Evolutionary conservation across 2,113 vertebrate species (phyloP).

Genomic region (Piprites chloris): DNA sequence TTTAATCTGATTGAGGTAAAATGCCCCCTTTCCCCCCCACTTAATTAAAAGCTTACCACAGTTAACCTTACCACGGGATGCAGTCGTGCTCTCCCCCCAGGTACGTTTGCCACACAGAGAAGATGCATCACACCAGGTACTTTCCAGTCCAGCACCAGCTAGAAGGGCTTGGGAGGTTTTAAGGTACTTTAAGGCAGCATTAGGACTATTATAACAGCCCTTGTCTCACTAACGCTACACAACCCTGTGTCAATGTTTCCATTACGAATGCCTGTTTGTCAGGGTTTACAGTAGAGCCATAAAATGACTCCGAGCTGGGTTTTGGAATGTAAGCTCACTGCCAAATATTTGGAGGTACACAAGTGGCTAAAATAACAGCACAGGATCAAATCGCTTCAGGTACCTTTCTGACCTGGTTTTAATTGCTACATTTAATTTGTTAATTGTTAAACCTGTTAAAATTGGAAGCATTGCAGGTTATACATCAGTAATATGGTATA

Average conservation of each 20-base stretch:
- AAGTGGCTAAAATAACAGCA: slow-evolving; percentile 51
- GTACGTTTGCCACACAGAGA: slow-evolving; percentile 23
- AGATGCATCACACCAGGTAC: slow-evolving; percentile 53
- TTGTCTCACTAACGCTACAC: slow-evolving; percentile 51
- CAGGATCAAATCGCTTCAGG: slow-evolving; percentile 46
- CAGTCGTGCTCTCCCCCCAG: slow-evolving; percentile 18
- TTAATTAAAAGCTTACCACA: slow-evolving; percentile 57
- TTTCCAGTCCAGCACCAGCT: slow-evolving; percentile 55
- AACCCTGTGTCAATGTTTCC: slow-evolving; percentile 70
- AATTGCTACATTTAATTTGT: slow-evolving; percentile 40
- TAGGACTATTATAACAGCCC: slow-evolving; percentile 55
- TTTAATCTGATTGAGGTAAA: slow-evolving; percentile 44
- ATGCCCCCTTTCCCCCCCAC: not conserved
- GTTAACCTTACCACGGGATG: slow-evolving; percentile 38
- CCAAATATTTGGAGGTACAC: slow-evolving; percentile 64
- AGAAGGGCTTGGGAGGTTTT: slow-evolving; percentile 59
- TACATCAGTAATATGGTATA: not conserved
- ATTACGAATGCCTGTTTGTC: slow-evolving; percentile 67
- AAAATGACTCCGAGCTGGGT: slow-evolving; percentile 62
- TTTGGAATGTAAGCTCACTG: slow-evolving; percentile 67
- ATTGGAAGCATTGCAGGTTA: slow-evolving; percentile 42
- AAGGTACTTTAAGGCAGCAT: slow-evolving; percentile 49
- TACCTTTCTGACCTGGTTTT: slow-evolving; percentile 45
- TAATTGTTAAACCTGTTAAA: slow-evolving; percentile 54
- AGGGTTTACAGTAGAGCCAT: slow-evolving; percentile 65